Evolutionary conservation across 2,113 vertebrate genomes (phyloP).

Genomic region (Aspidoscelis tigris): DNA sequence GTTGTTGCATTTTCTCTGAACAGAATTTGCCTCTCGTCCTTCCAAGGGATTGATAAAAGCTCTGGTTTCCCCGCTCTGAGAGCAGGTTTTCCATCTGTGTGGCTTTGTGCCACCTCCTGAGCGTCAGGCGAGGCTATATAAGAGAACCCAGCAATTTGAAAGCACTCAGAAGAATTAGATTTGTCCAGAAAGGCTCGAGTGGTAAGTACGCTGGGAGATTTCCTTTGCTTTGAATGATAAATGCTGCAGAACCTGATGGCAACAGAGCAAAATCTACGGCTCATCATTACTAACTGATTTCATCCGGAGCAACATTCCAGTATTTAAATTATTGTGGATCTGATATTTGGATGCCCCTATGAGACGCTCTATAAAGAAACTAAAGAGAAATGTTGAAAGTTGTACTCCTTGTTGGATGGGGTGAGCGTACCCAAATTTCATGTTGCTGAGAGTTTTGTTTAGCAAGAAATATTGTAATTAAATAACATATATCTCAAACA

Average conservation of each 20-base stretch:
- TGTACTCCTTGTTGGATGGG: no score
- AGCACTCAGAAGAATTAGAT: constrained; percentile 33
- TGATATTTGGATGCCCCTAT: no score
- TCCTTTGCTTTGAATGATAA: constrained; percentile 25
- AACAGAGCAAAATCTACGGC: background rate
- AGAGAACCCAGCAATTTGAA: constrained; percentile 55
- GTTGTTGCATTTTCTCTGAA: background rate
- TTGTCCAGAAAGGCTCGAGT: constrained; percentile 53
- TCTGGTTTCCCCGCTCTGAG: constrained; percentile 66
- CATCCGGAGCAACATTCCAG: no score
- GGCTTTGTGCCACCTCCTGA: constrained; percentile 75
- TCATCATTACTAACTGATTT: background rate
- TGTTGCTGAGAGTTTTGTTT: no score
- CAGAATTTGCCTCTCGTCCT: constrained; percentile 51
- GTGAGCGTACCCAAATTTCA: no score
- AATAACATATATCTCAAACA: no score
- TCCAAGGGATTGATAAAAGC: constrained; percentile 56
- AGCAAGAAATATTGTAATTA: no score
- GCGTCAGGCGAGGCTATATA: constrained; percentile 80
- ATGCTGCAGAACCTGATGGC: constrained; percentile 1
- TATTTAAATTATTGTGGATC: no score
- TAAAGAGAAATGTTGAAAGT: no score
- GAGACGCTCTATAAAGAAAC: no score
- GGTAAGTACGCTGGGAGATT: constrained; percentile 55
- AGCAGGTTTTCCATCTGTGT: constrained; percentile 75